These are phyloP conservation scores for Nanorana parkeri DNA, from an alignment of 2,113 vertebrate genomes.

Conservation along the genomic window DNA sequence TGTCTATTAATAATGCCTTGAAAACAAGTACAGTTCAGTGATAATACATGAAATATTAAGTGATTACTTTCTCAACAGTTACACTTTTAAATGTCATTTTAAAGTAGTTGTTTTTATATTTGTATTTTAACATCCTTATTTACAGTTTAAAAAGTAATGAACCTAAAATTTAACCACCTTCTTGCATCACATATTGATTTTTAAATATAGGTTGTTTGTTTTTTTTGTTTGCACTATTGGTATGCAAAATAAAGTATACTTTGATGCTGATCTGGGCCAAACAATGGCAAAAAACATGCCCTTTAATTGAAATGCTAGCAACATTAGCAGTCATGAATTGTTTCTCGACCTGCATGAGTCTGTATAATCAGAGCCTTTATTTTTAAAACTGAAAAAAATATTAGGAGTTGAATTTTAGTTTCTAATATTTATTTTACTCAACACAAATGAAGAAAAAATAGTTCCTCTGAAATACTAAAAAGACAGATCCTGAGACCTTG, in stretches of 20 bases:
- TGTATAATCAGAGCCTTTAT: too few species aligned
- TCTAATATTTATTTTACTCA: too few species aligned
- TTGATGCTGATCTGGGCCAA: slow-evolving; percentile 7
- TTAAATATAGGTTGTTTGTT: slow-evolving; percentile 2
- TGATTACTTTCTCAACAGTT: background rate
- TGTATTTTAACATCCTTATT: slow-evolving; percentile 69
- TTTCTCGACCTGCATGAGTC: too few species aligned
- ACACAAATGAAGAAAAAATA: too few species aligned
- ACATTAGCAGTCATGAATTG: too few species aligned
- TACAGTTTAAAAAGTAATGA: slow-evolving; percentile 63
- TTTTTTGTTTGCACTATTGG: background rate
- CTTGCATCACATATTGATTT: slow-evolving; percentile 19
- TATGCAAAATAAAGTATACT: slow-evolving; percentile 5
- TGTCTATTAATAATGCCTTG: slow-evolving; percentile 84
- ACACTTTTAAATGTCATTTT: slow-evolving; percentile 34
- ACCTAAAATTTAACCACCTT: slow-evolving; percentile 41
- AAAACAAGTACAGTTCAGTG: slow-evolving; percentile 66
- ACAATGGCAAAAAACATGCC: background rate
- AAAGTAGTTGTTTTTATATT: slow-evolving; percentile 69
- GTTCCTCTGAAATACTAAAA: too few species aligned
- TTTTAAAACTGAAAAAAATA: too few species aligned
- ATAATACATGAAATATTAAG: slow-evolving; percentile 60
- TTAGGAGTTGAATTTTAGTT: too few species aligned
- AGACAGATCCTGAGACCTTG: too few species aligned
- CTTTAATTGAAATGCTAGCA: too few species aligned